Conservation (phyloP, 2,797 vertebrate genomes). For the Pangasius sanitwongsei region DNA sequence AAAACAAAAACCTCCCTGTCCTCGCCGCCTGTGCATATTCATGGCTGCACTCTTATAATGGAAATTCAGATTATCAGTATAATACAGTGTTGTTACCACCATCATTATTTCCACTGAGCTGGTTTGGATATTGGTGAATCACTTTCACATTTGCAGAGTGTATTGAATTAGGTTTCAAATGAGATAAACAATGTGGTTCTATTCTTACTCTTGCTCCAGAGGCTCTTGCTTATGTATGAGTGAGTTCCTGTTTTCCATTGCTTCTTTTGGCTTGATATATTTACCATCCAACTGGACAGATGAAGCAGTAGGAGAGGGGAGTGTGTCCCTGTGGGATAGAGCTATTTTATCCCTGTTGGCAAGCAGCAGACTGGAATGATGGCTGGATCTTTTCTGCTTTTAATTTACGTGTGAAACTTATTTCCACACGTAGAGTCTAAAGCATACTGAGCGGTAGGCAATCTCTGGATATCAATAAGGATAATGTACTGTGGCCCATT, state of each 20-base stretch:
- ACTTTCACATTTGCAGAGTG: slow-evolving; percentile 14
- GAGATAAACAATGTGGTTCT: slow-evolving; percentile 35
- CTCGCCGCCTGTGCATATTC: slow-evolving; percentile 47
- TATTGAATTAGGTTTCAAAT: slow-evolving; percentile 7
- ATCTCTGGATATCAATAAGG: slow-evolving; percentile 13
- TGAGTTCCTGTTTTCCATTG: slow-evolving; percentile 34
- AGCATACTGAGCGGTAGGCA: neutral
- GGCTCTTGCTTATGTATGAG: slow-evolving; percentile 27
- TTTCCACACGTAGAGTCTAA: neutral
- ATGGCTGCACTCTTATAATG: slow-evolving; percentile 40
- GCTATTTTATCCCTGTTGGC: slow-evolving; percentile 38
- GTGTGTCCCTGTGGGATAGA: slow-evolving; percentile 30
- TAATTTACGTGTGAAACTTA: neutral
- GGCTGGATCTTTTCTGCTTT: slow-evolving; percentile 17
- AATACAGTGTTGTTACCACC: slow-evolving; percentile 24
- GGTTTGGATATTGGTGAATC: slow-evolving; percentile 23
- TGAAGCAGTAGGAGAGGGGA: slow-evolving; percentile 36
- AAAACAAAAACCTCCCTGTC: slow-evolving; percentile 51
- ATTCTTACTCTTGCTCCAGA: slow-evolving; percentile 26
- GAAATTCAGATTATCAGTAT: slow-evolving; percentile 45
- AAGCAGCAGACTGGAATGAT: slow-evolving; percentile 31
- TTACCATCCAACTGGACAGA: slow-evolving; percentile 37
- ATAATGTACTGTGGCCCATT: neutral
- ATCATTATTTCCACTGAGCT: slow-evolving; percentile 36
- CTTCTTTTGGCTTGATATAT: slow-evolving; percentile 42